These are phyloP conservation scores for Uria lomvia DNA, from an alignment of 2,113 vertebrate genomes.

Conservation along the genomic window DNA sequence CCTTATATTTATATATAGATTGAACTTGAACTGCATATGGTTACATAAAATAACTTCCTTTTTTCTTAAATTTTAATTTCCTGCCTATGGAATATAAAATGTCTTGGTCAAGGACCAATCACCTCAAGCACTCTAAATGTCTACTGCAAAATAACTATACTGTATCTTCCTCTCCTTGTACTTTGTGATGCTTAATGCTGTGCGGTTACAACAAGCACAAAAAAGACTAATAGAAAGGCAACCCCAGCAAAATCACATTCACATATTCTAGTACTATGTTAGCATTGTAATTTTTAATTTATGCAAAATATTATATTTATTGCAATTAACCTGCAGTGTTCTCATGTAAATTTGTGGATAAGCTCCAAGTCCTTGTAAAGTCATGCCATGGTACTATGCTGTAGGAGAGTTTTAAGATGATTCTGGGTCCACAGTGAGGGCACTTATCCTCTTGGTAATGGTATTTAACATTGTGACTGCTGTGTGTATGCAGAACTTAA, in stretches of 20 bases:
- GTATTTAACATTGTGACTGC: not conserved
- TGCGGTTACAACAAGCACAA: not conserved
- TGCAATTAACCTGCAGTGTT: not conserved
- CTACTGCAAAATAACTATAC: not conserved
- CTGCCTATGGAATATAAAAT: not conserved
- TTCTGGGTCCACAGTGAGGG: not conserved
- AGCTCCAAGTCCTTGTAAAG: not conserved
- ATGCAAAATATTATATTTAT: not conserved
- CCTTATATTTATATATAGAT: not conserved
- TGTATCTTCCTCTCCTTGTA: not conserved
- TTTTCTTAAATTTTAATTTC: not conserved
- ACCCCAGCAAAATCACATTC: not conserved
- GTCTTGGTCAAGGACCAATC: not conserved
- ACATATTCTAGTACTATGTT: not conserved
- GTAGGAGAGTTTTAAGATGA: not conserved
- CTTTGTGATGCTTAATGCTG: rapidly evolving
- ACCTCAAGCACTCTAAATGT: not conserved
- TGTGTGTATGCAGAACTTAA: not conserved
- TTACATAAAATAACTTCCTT: not conserved
- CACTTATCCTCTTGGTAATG: not conserved
- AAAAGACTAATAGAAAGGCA: not conserved
- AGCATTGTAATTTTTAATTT: not conserved
- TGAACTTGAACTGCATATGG: not conserved
- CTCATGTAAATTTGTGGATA: not conserved
- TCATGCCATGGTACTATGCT: not conserved